Base-by-base conservation (phyloP, 2,888 invertebrate genomes). In the Ophraella communa region DNA sequence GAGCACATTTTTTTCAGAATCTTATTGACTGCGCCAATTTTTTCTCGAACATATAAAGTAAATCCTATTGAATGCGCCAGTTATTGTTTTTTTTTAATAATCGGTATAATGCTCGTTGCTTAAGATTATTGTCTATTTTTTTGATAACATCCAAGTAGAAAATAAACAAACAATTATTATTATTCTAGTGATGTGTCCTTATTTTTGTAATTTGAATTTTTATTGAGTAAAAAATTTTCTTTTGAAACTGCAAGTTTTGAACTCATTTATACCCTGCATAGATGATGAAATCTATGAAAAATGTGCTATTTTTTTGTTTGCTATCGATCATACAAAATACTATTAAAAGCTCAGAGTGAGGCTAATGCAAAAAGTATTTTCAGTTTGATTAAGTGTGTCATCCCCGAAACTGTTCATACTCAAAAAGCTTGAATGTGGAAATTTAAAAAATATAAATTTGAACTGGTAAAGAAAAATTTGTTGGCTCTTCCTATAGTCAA, bases 141-240 rank as follows among this genome's bases (percentile, higher is more conserved):
- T 39, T 39, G 17, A 8, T 39, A 39, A 39, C 39, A 39, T 39
- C 17, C 49, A 23, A 30, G 30, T 11, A 35, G 30, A 59, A 10
- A 49, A 39, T 30, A 68, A 66, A 67, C 30, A 64, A 57, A 57
- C 62, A 42, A 56, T 56, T 35, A 62, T 56, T 35, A 62, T 51
- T 51, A 62, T 56, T 72, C 79, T 80, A 81, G 76, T 81, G 80
- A 81, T 81, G 81, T 80, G 80, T 81, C 80, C 75, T 77, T 70
- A 75, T 74, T 71, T 78, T 79, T 78, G 77, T 78, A 74, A 73
- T 70, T 70, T 71, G 66, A 66, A 57, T 52, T 65, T 64, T 69
- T 69, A 73, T 70, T 73, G 72, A 76, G 42, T 77, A 76, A 70
- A 72, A n/a, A n/a, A n/a, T n/a, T 72, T 72, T 14, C 11, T 30